Evolutionary conservation across 2,888 invertebrate genomes (phyloP), one percentile per base, ranked within the genome.

Genomic region (Sinelater perroti): DNA sequence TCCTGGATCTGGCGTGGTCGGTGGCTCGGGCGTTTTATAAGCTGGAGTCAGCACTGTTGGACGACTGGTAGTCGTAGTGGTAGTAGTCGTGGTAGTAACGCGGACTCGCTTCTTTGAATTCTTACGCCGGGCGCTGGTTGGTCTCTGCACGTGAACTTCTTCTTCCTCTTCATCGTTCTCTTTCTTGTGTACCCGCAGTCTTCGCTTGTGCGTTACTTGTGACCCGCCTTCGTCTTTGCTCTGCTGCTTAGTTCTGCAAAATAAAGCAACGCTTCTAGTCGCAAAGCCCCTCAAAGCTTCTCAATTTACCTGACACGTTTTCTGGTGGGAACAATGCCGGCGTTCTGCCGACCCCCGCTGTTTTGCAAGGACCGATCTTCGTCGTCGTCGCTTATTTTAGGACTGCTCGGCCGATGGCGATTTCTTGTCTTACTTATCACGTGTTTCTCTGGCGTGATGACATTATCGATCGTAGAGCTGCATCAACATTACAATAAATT

Each of bases 1-100:
- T 66, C 92, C 93, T 3, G 92, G 90, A 77, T 94, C 93, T 0
- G 95, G 95, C 4, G 95, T 95, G 1, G 94, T 90, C 0, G 95
- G 95, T 2, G 92, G 91, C 67, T 88, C 89, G 0, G 92, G 92
- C 0, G 92, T 92, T 44, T 82, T 72, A 81, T 80, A 78, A 79
- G 77, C 72, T 49, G 77, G 74, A 59, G 80, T 79, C 56, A 74
- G 72, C 56, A 74, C 70, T 3, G 46, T 68, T 31, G 16, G 24
- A 2, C 3, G 24, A 42, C 72, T 72, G 21, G 83, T 79, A 33
- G 83, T 75, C 0, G 87, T 84, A 1, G 86, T 66, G 2, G 65
- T 85, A 0, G 85, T 84, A 50, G 80, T 80, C 42, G 80, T 81
- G 63, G 66, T 52, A 17, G 63, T 62, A 1, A 63, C 60, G 56